Conservation (phyloP, 1,140 invertebrate genomes). For the Lamellibrachia luymesi region DNA sequence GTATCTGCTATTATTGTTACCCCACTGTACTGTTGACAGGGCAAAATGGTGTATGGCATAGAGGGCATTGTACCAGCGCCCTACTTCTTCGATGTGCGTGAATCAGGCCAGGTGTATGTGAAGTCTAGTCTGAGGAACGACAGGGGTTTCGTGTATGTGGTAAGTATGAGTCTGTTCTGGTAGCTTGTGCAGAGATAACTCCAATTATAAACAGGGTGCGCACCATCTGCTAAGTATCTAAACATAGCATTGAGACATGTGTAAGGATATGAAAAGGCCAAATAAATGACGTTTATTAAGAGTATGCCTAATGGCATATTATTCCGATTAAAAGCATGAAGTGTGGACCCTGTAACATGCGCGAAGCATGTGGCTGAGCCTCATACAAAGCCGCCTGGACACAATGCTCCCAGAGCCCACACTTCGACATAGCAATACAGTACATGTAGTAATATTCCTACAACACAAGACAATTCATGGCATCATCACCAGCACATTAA, state of each 20-base stretch:
- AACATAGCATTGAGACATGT: not conserved
- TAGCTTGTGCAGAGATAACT: not conserved
- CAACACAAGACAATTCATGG: too few species aligned
- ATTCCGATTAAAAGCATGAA: too few species aligned
- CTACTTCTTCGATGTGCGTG: conserved; percentile 22
- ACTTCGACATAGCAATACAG: too few species aligned
- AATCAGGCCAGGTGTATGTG: conserved; percentile 16
- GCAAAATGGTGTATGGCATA: conserved; percentile 16
- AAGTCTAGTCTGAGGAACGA: conserved; percentile 22
- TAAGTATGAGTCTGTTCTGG: not conserved
- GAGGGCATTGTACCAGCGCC: conserved; percentile 24
- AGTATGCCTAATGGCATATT: too few species aligned
- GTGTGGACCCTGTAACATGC: too few species aligned
- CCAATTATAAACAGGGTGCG: not conserved
- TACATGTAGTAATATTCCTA: too few species aligned
- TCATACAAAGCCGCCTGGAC: too few species aligned
- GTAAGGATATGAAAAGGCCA: too few species aligned
- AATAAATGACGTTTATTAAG: too few species aligned
- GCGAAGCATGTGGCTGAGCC: too few species aligned
- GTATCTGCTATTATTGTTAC: not conserved
- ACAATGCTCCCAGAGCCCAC: too few species aligned
- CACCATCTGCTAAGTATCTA: not conserved
- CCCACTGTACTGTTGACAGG: conserved; percentile 11
- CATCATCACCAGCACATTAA: too few species aligned
- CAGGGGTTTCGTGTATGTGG: conserved; percentile 13